These are phyloP conservation scores for Scaeva pyrastri DNA, from an alignment of 2,888 invertebrate species.

Conservation along the genomic window DNA sequence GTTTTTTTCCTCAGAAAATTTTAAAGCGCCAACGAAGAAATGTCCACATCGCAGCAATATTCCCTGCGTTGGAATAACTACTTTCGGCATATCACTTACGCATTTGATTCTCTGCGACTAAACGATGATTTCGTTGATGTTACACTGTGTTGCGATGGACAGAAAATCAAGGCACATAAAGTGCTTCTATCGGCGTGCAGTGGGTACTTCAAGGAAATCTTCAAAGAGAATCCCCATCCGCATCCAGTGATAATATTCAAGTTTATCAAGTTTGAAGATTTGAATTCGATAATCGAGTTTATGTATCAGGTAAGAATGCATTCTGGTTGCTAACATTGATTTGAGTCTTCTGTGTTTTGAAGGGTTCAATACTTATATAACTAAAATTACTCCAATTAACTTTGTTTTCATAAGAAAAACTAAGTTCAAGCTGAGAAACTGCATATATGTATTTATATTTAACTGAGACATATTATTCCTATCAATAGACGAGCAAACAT, in stretches of 20 bases:
- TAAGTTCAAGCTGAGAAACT: too few species aligned
- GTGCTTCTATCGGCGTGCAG: conserved; percentile 94
- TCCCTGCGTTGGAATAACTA: conserved; percentile 95
- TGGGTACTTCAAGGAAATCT: conserved; percentile 90
- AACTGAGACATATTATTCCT: too few species aligned
- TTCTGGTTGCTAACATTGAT: not conserved
- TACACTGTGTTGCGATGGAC: conserved; percentile 93
- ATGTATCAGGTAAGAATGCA: conserved; percentile 87
- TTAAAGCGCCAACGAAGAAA: conserved; percentile 77
- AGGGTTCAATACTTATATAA: conserved; percentile 19
- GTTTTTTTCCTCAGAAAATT: conserved; percentile 20
- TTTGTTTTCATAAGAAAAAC: not conserved
- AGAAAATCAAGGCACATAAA: conserved; percentile 93
- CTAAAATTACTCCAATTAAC: conserved; percentile 1
- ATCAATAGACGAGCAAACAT: too few species aligned
- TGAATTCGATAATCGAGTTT: conserved; percentile 91
- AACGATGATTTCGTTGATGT: conserved; percentile 92
- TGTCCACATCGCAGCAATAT: conserved; percentile 90
- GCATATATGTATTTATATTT: too few species aligned
- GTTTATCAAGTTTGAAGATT: conserved; percentile 91
- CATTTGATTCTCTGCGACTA: conserved; percentile 89
- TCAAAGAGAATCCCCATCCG: conserved; percentile 91
- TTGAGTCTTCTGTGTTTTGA: not conserved
- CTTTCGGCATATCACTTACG: conserved; percentile 91
- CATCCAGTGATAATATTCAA: conserved; percentile 93